phyloP scores from a whole-genome alignment of 1,140 invertebrate genomes.

The Eciton burchellii region DNA sequence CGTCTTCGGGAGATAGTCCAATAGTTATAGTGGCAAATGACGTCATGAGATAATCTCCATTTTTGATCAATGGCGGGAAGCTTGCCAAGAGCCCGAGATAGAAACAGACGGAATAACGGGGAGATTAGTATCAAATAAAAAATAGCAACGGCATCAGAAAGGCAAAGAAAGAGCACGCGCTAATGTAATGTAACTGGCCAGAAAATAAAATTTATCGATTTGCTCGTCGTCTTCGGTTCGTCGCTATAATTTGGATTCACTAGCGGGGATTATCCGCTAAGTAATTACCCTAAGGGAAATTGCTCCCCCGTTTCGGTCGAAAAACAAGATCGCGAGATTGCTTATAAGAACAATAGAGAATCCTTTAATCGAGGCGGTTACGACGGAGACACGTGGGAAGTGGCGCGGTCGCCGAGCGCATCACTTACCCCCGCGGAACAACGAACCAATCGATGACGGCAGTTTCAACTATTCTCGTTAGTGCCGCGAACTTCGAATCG shows the following conservation, averaged over 20 bases:
- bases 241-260: neutral
- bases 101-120: neutral
- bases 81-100: conserved; percentile 10
- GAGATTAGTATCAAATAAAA: neutral
- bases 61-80: neutral
- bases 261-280: neutral
- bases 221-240: neutral
- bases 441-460: conserved; percentile 41
- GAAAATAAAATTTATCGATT: neutral
- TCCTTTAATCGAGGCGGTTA: conserved; percentile 35
- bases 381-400: conserved; percentile 26
- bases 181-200: neutral
- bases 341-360: neutral
- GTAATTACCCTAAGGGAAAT: conserved; percentile 12
- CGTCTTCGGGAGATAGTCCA: conserved; percentile 9
- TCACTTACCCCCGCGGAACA: conserved; percentile 29
- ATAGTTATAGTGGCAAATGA: conserved; percentile 34
- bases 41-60: conserved; percentile 8
- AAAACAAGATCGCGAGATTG: neutral
- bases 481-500: conserved; percentile 32
- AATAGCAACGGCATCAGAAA: neutral
- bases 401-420: neutral
- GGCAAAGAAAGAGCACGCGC: neutral
- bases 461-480: conserved; percentile 11
- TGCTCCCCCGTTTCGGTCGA: neutral